Base-by-base conservation (phyloP, 37 sponge, comb jelly and placozoan species). In the Cliona cf. orientalis region DNA sequence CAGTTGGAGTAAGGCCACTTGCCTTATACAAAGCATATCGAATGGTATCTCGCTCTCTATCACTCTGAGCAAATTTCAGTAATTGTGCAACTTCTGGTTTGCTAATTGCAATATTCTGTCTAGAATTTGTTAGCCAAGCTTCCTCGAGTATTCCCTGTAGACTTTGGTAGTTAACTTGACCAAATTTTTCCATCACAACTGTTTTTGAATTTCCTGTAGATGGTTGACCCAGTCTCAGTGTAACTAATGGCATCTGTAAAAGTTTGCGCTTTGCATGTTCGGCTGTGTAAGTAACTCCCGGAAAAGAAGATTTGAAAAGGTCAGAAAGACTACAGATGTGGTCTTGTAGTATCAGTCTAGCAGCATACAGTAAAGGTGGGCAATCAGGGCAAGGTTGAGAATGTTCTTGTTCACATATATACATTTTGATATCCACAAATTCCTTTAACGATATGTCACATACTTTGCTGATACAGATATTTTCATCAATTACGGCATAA, bases 1-100 rank as follows among this genome's bases (percentile, higher is more conserved):
- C 33, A 45, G 73, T 45, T 25, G 73, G 35, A 53, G 73, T 46
- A 9, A 72, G 22, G 3, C 79, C 79, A 3, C 66, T 39, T 26
- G 46, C 79, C 22, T 65, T 78, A 45, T 37, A 36, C 33, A 78
- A 32, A 32, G 66, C 67, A 64, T 78, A 78, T 3, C 46, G 43
- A 42, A 78, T 5, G 29, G 3, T 29, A 28, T 78, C 79, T 41
- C 79, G 35, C 58, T 75, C 79, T 36, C 66, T 40, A 44, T 78
- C 79, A 60, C 40, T 60, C 17, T 57, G 41, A 33, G 76, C 23
- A 25, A 58, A 38, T 23, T 23, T 31, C 36, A 76, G 33, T 40
- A 76, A 25, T 38, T 37, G 23, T 25, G 57, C n/a, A 59, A 76
- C 59, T 26, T 60, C 76, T 59, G 3, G 23, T 37, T 76, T 76